phyloP scores from a whole-genome alignment of 1,140 invertebrate species.

The Pteromalus puparum region DNA sequence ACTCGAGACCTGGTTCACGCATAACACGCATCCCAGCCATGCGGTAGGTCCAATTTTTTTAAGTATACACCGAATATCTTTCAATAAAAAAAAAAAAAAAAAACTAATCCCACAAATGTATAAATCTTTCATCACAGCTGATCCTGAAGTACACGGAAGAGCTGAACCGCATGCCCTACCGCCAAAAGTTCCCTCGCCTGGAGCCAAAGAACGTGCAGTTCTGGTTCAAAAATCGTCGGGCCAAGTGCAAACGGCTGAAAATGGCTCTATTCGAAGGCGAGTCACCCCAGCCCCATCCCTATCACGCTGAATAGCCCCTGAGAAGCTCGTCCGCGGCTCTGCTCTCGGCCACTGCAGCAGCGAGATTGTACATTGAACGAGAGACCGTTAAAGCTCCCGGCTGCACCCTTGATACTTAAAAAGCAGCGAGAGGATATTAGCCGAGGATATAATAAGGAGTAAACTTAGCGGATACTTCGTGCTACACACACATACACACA shows the following conservation, averaged over 20 bases:
- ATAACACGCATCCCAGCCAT: constrained; percentile 98
- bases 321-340: neutral
- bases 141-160: constrained; percentile 98
- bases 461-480: neutral
- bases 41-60: constrained; percentile 70
- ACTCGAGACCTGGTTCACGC: constrained; percentile 97
- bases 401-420: neutral
- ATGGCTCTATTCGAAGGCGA: constrained; percentile 87
- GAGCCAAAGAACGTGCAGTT: constrained; percentile 99
- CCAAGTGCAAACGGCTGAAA: constrained; percentile 95
- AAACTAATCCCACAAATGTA: neutral
- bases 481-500: neutral
- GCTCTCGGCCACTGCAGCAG: neutral
- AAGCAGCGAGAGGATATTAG: neutral
- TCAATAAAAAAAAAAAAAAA: constrained; percentile 15
- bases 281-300: constrained; percentile 75
- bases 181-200: constrained; percentile 96
- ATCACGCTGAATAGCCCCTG: constrained; percentile 70
- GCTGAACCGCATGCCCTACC: constrained; percentile 94
- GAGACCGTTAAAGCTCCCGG: neutral
- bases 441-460: neutral
- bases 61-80: neutral
- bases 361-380: constrained; percentile 18
- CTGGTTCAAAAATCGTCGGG: constrained; percentile 96
- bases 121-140: constrained; percentile 76